phyloP scores from a whole-genome alignment of 1,140 invertebrate species.

The Drosophila pseudoobscura region DNA sequence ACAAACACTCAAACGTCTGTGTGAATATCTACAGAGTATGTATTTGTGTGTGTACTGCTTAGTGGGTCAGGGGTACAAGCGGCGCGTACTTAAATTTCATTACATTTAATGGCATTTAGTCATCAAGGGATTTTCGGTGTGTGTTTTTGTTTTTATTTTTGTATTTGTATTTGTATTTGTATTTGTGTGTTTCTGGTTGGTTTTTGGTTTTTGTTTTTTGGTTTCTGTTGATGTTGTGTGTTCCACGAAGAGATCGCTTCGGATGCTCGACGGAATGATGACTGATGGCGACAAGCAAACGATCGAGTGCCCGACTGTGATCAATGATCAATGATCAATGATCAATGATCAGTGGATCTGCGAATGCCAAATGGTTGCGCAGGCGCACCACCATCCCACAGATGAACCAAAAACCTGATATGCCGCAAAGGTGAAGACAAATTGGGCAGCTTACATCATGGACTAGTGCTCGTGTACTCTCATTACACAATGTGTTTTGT shows the following conservation, averaged over 20 bases:
- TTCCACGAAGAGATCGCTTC: constrained; percentile 1
- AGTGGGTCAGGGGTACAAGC: constrained; percentile 71
- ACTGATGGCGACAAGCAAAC: constrained; percentile 36
- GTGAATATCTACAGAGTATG: constrained; percentile 7
- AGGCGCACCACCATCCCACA: constrained; percentile 22
- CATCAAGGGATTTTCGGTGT: constrained; percentile 51
- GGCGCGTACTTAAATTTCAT: constrained; percentile 69
- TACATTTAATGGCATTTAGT: constrained; percentile 77
- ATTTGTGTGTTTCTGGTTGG: background rate
- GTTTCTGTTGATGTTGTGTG: background rate
- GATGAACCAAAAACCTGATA: constrained; percentile 40
- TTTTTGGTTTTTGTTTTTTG: background rate
- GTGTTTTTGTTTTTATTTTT: too few relatives aligned
- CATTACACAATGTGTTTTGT: background rate
- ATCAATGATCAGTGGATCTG: constrained; percentile 2
- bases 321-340: background rate
- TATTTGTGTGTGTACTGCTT: constrained; percentile 21
- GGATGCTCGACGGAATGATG: constrained; percentile 16
- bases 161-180: too few relatives aligned
- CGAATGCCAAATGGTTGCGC: constrained; percentile 40
- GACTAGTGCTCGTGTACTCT: too few relatives aligned
- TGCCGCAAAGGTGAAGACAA: constrained; percentile 72
- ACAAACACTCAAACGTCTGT: background rate
- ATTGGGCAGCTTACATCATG: constrained; percentile 75
- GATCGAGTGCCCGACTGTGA: constrained; percentile 21